These are phyloP conservation scores for Drosophila sturtevanti DNA, from an alignment of 1,140 invertebrate species.

Conservation along the genomic window DNA sequence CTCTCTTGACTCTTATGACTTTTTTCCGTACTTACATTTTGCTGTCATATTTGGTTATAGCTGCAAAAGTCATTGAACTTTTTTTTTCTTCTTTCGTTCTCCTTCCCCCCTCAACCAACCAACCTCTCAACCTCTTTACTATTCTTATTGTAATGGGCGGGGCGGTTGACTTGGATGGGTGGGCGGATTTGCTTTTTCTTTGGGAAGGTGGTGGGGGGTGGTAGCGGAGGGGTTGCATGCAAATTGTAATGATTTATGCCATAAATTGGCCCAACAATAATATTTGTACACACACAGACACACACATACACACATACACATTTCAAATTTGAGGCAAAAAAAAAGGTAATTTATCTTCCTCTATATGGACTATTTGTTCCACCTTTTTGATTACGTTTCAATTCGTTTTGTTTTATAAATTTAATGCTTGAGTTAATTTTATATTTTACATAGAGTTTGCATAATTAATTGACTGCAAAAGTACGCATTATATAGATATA, in stretches of 20 bases:
- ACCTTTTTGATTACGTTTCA: not conserved
- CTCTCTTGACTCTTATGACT: not conserved
- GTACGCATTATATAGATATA: not conserved
- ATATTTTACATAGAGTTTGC: conserved; percentile 25
- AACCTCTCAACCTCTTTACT: conserved; percentile 21
- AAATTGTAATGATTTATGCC: conserved; percentile 65
- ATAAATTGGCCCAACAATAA: conserved; percentile 42
- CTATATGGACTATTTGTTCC: not conserved
- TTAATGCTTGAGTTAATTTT: conserved; percentile 25
- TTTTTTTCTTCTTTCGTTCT: conserved; percentile 46
- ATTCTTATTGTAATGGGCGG: conserved; percentile 10
- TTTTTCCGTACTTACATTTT: conserved; percentile 10
- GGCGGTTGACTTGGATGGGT: no score
- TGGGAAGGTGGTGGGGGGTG: not conserved
- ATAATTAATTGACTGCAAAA: conserved; percentile 53
- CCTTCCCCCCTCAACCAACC: no score
- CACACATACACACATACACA: conserved; percentile 21
- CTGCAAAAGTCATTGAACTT: conserved; percentile 77
- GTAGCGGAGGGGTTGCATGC: conserved; percentile 41
- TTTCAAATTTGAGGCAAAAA: conserved; percentile 26
- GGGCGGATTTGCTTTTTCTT: no score
- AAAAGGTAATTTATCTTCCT: conserved; percentile 1
- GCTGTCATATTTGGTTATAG: conserved; percentile 32
- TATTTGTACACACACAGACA: conserved; percentile 35
- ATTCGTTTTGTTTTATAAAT: conserved; percentile 4